phyloP scores from a whole-genome alignment of 2,797 vertebrate genomes.

The Buceros bicornis region DNA sequence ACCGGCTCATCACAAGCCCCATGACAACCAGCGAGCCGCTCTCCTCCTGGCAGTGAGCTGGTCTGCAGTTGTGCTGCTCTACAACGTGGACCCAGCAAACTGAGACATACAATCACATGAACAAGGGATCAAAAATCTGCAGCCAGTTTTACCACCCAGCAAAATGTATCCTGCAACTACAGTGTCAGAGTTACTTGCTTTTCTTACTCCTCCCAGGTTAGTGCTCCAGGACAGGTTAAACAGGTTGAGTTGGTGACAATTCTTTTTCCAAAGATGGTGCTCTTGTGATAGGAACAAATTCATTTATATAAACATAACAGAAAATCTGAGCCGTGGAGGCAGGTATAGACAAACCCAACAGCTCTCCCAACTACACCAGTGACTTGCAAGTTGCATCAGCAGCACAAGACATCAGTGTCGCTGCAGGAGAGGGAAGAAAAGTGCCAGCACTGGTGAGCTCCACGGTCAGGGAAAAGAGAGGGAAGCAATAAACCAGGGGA shows the following conservation, averaged over 20 bases:
- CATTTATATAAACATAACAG: not conserved
- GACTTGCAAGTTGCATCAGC: constrained; percentile 36
- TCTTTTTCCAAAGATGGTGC: not conserved
- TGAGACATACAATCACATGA: not conserved
- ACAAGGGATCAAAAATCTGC: not conserved
- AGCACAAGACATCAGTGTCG: not conserved
- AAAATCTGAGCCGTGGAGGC: not conserved
- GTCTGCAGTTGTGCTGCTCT: not conserved
- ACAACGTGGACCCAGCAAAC: rapidly evolving
- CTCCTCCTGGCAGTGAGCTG: not conserved
- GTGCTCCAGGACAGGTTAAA: not conserved
- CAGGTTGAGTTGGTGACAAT: not conserved
- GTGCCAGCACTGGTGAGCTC: not conserved
- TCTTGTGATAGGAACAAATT: not conserved
- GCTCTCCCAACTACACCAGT: not conserved
- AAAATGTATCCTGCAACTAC: not conserved
- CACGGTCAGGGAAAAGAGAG: not conserved
- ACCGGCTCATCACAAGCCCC: rapidly evolving
- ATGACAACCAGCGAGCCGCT: not conserved
- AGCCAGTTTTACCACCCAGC: not conserved
- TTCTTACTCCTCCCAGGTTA: not conserved
- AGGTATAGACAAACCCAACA: not conserved
- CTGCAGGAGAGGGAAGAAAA: not conserved
- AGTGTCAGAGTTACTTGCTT: not conserved
- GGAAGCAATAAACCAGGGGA: not conserved